A percentile compares a stretch with the other conserved stretches of the same genome.
phyloP scores from a whole-genome alignment of 2,113 vertebrate genomes.

The Eublepharis macularius region DNA sequence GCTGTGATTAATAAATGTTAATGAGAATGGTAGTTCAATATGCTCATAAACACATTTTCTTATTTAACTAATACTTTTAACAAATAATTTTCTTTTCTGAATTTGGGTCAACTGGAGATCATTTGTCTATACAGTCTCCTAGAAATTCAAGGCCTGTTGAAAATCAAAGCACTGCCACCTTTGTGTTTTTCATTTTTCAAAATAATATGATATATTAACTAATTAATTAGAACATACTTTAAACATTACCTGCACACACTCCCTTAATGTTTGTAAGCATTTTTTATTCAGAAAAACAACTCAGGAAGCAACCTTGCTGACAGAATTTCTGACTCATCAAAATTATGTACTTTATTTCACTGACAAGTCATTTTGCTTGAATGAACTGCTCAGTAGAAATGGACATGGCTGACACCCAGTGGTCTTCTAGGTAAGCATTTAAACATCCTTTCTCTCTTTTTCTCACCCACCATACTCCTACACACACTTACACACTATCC shows the following conservation, averaged over 20 bases:
- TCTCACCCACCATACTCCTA: neutral
- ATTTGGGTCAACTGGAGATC: neutral
- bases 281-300: neutral
- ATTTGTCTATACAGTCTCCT: neutral
- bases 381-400: conserved; percentile 26
- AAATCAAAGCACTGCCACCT: neutral
- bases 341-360: neutral
- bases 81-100: neutral
- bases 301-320: neutral
- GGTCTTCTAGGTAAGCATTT: conserved; percentile 26
- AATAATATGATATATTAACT: neutral
- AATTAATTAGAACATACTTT: conserved; percentile 6
- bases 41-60: neutral
- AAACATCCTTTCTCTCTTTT: neutral
- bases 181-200: conserved; percentile 11
- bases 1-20: neutral
- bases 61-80: neutral
- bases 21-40: neutral
- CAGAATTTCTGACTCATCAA: neutral
- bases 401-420: conserved; percentile 22
- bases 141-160: neutral
- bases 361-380: conserved; percentile 25
- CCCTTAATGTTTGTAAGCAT: neutral
- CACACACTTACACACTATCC: neutral
- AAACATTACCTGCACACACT: neutral